Evolutionary conservation across 2,113 vertebrate species (phyloP).

Genomic region (Alces alces): DNA sequence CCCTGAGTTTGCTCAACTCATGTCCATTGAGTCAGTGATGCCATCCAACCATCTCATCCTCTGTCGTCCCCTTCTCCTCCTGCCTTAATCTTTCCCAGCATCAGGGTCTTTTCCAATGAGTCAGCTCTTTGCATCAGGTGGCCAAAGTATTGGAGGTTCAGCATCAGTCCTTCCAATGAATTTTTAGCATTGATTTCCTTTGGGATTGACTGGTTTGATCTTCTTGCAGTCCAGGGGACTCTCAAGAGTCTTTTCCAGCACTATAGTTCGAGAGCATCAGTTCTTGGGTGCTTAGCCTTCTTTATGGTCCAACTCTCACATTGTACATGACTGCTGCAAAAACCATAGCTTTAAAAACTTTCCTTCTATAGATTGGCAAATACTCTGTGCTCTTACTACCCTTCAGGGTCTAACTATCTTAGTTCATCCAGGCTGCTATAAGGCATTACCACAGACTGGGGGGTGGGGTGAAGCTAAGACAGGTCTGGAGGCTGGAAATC

Average conservation of each 20-base stretch:
- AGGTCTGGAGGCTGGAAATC: neutral
- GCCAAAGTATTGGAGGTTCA: neutral
- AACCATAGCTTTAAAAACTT: neutral
- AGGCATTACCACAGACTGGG: neutral
- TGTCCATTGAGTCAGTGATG: neutral
- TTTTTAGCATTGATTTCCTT: neutral
- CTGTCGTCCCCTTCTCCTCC: neutral
- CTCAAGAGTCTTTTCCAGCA: neutral
- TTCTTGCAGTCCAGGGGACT: neutral
- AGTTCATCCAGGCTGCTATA: neutral
- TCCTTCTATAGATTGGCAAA: neutral
- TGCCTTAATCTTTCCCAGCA: rapidly evolving
- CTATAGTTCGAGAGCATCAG: neutral
- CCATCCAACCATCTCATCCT: neutral
- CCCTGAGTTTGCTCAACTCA: neutral
- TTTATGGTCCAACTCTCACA: neutral
- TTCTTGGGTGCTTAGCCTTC: neutral
- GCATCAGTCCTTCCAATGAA: neutral
- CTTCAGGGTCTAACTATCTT: neutral
- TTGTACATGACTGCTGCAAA: neutral
- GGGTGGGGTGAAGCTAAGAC: neutral
- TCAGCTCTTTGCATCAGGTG: neutral
- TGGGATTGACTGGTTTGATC: neutral
- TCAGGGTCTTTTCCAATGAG: neutral
- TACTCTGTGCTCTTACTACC: neutral